Base-by-base conservation (phyloP, 2,113 vertebrate genomes). In the Siniperca knerii region DNA sequence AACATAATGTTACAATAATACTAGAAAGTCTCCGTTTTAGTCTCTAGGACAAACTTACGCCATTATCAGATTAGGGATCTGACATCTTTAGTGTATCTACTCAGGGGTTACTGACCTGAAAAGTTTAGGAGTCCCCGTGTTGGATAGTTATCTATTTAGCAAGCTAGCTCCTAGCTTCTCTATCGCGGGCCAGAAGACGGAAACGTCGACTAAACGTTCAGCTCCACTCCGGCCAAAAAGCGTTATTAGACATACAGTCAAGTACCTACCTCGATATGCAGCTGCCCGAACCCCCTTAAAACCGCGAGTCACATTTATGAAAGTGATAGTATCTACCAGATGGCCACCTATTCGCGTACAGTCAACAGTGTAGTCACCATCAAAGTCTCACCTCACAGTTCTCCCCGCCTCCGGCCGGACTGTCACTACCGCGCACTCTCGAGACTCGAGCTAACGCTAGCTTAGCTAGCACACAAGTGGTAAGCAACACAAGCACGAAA, bases 321-420 rank as follows among this genome's bases (percentile, higher is more conserved):
- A 79, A 73, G 83, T 67, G 83, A 66, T 72, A 85, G 62, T 68
- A 68, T 23, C 25, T 57, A 58, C 15, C 83, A 75, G 79, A 75
- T 76, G 79, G 71, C 73, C 78, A 80, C 71, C 69, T 81, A 68
- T 66, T 33, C 73, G 62, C 74, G 29, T 62, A 84, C 71, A 87
- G 83, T 83, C 88, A 88, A 76, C 86, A 88, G 87, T 85, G 89
- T 73, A 79, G 90, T 87, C 87, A 87, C 85, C 88, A 89, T 92
- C 87, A 91, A 79, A 92, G 86, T 89, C 88, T 92, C 91, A 84
- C 88, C 92, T 91, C 91, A 42, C 89, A 66, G 87, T 37, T 81
- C 82, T 92, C 94, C 89, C 92, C 95, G 94, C 95, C 94, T 95
- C 89, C 93, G 91, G 79, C 85, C 81, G 89, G 93, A 92, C 89